Conservation (phyloP, 53 echinoderm and acorn worm genomes). For the Temnopleurus reevesii region DNA sequence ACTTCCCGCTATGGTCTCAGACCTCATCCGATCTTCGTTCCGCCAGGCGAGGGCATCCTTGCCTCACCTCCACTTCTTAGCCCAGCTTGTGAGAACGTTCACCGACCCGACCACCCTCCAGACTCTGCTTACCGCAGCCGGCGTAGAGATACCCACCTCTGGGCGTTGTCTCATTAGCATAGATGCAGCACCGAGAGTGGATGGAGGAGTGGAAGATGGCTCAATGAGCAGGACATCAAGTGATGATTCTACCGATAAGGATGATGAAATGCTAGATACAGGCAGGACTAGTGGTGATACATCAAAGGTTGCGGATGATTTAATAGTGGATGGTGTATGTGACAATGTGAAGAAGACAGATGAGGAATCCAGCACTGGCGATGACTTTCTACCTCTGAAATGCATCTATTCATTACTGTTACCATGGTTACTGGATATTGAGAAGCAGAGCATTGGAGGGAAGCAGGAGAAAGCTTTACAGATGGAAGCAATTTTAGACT, state of each 20-base stretch:
- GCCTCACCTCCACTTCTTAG: slow-evolving; percentile 62
- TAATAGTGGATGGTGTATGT: not conserved
- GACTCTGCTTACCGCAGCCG: slow-evolving; percentile 16
- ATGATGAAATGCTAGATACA: not conserved
- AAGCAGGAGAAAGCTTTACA: not conserved
- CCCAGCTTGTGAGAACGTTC: slow-evolving; percentile 41
- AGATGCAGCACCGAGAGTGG: not conserved
- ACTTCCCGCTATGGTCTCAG: slow-evolving; percentile 44
- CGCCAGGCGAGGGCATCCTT: slow-evolving; percentile 41
- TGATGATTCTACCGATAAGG: not conserved
- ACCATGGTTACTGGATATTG: slow-evolving; percentile 69
- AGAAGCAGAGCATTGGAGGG: not conserved
- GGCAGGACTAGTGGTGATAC: not conserved
- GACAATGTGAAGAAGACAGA: no score
- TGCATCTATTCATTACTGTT: slow-evolving; percentile 68
- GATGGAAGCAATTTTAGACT: slow-evolving; percentile 20
- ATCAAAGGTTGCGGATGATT: not conserved
- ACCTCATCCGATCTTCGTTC: slow-evolving; percentile 51
- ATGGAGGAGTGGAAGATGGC: not conserved
- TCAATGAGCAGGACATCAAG: not conserved
- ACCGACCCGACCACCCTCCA: not conserved
- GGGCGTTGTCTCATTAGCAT: not conserved
- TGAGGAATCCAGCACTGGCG: not conserved
- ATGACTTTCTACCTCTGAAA: slow-evolving; percentile 13
- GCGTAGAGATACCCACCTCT: not conserved